Conservation (phyloP, 2,113 vertebrate species). For the Nanorana parkeri region DNA sequence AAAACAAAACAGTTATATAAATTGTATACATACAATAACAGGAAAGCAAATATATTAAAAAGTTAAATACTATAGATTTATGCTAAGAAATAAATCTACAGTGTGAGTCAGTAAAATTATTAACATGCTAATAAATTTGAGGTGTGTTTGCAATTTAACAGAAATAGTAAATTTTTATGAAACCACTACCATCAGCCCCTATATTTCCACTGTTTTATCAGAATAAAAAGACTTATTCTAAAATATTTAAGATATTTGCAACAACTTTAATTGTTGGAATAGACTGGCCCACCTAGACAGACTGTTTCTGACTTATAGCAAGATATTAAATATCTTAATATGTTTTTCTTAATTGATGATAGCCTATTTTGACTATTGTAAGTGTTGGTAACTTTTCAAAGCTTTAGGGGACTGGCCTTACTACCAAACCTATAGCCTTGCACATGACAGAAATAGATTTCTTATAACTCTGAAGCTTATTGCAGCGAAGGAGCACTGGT, state of each 20-base stretch:
- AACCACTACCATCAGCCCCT: background rate
- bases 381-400: background rate
- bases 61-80: constrained; percentile 25
- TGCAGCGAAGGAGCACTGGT: too few species aligned
- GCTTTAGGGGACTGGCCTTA: background rate
- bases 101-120: constrained; percentile 7
- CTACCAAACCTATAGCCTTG: too few species aligned
- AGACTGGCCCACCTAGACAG: constrained; percentile 16
- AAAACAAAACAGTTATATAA: constrained; percentile 31
- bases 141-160: constrained; percentile 36
- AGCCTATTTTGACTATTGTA: background rate
- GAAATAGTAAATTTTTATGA: constrained; percentile 38
- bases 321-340: background rate
- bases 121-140: constrained; percentile 18
- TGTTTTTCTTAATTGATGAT: background rate
- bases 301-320: background rate
- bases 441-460: too few species aligned
- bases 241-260: background rate
- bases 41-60: background rate
- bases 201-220: background rate
- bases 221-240: background rate
- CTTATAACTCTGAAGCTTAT: too few species aligned
- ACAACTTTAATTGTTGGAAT: background rate
- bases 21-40: constrained; percentile 28
- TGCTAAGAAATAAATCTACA: constrained; percentile 10